Evolutionary conservation across 2,113 vertebrate genomes (phyloP), one percentile per base, ranked within the genome.

Genomic region (Rhegmatorhina hoffmannsi): DNA sequence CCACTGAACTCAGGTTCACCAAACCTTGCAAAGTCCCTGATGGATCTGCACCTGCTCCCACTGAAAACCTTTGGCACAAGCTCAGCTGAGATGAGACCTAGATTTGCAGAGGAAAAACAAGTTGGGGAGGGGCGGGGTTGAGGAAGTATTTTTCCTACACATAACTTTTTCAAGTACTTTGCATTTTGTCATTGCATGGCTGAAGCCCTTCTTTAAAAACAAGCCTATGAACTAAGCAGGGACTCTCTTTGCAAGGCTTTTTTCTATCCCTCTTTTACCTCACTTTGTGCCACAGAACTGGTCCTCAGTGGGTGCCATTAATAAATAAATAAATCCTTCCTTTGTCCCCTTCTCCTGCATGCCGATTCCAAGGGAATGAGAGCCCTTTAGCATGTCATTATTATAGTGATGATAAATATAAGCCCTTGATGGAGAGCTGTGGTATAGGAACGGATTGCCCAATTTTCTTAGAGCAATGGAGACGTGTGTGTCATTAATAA

Each of bases 401-500:
- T 90, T 77, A 56, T 88, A 88, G 60, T 47, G 63, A 49, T 67
- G 78, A 50, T 36, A 58, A 95, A 78, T 64, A 76, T 46, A 77
- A 78, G 66, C 47, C 56, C 78, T 43, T 77, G 80, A 43, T 74
- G 87, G 81, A 89, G 72, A 67, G 78, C 84, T 87, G 36, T 68
- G 88, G 64, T 60, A 29, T 29, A 75, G 73, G 76, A 95, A 72
- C 80, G 95, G 92, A 86, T 95, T 93, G 85, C 84, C 64, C 64
- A 73, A 16, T 93, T 86, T 95, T 95, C 73, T 79, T 23, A 74
- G 53, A 79, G 75, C 7, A 0, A 67, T 24, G 34, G 52, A 69
- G 79, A 59, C 0, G 4, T 72, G 69, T 0, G 0, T 76, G 43
- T 44, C 90, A 88, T 96, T 97, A 96, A 97, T 95, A 94, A 97